Evolutionary conservation across 2,113 vertebrate genomes (phyloP).

Genomic region (Todiramphus saurophagus): DNA sequence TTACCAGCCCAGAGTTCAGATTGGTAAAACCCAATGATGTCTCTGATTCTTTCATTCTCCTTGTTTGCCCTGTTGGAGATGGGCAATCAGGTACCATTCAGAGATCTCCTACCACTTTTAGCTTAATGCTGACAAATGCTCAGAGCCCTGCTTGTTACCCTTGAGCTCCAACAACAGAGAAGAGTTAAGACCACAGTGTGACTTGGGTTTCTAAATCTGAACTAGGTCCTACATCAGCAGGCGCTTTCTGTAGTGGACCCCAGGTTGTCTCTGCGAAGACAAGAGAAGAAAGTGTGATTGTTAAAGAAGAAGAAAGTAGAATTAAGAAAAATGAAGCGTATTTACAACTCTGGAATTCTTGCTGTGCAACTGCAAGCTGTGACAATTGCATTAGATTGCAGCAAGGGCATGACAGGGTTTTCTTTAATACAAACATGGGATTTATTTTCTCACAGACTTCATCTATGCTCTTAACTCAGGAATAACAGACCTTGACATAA

Average conservation of each 20-base stretch:
- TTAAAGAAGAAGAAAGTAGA: neutral
- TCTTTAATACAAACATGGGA: neutral
- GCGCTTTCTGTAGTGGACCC: neutral
- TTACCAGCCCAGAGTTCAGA: neutral
- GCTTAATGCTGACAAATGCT: neutral
- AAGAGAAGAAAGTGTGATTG: neutral
- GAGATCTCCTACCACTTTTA: neutral
- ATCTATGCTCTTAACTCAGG: neutral
- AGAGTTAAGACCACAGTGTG: neutral
- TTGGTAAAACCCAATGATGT: neutral
- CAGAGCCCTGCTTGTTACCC: neutral
- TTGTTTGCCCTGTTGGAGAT: neutral
- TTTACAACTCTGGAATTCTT: neutral
- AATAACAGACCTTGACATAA: neutral
- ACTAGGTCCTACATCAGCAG: neutral
- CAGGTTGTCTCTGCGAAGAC: neutral
- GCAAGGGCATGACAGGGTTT: neutral
- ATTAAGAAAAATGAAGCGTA: neutral
- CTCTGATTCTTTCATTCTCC: neutral
- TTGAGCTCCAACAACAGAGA: neutral
- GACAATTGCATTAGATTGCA: neutral
- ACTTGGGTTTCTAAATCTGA: neutral
- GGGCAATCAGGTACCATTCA: neutral
- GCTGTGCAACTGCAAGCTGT: neutral
- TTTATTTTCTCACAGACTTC: neutral